Conservation (phyloP, 1,140 invertebrate species). For the Saccostrea cuccullata region DNA sequence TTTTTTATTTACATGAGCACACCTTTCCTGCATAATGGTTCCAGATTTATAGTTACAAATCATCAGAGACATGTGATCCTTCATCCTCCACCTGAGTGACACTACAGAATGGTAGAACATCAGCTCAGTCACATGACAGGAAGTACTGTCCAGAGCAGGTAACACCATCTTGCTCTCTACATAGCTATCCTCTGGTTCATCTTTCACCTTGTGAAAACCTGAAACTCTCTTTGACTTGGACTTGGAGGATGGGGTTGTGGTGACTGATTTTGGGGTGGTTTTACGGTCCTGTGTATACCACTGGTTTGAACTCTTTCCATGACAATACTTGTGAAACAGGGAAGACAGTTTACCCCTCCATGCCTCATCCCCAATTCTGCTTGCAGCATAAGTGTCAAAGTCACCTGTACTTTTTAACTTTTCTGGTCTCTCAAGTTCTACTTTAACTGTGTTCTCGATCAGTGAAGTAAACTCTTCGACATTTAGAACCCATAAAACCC, state of each 20-base stretch:
- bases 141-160: constrained; percentile 30
- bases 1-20: too few relatives aligned
- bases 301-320: constrained; percentile 15
- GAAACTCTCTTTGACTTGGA: constrained; percentile 24
- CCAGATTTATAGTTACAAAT: constrained; percentile 21
- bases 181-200: constrained; percentile 10
- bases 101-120: constrained; percentile 40
- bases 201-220: constrained; percentile 42
- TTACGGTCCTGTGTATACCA: constrained; percentile 40
- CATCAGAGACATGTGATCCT: not conserved
- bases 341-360: constrained; percentile 63
- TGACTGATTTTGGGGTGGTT: not conserved
- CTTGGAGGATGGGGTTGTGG: not conserved
- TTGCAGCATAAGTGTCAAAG: constrained; percentile 50
- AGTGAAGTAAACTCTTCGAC: constrained; percentile 49
- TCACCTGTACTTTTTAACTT: constrained; percentile 1
- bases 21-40: constrained; percentile 2
- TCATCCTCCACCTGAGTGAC: constrained; percentile 35
- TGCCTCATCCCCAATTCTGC: constrained; percentile 59
- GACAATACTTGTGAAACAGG: constrained; percentile 45
- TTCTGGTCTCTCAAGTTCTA: constrained; percentile 14
- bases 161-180: constrained; percentile 45
- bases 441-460: constrained; percentile 42
- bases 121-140: constrained; percentile 44
- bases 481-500: constrained; percentile 53